phyloP scores from a whole-genome alignment of 2,888 invertebrate genomes.

The Blastobasis lacticolella region DNA sequence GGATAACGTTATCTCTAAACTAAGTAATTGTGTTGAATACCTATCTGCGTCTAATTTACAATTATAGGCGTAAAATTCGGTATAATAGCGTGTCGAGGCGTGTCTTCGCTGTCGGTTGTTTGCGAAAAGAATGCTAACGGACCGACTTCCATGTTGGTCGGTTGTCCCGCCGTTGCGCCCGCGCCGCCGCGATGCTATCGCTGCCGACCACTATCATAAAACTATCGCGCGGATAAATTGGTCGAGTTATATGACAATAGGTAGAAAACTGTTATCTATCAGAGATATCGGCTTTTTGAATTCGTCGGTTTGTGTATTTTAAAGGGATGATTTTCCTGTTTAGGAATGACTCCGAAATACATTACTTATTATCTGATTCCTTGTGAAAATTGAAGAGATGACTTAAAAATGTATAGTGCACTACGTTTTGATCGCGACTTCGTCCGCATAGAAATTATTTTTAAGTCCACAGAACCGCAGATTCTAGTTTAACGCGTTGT shows the following conservation, averaged over 20 bases:
- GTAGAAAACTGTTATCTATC: neutral
- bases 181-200: conserved; percentile 27
- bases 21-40: conserved; percentile 28
- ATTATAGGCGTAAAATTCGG: conserved; percentile 53
- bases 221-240: conserved; percentile 9
- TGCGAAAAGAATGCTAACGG: conserved; percentile 63
- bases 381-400: too few relatives aligned
- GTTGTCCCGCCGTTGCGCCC: conserved; percentile 19
- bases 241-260: conserved; percentile 6
- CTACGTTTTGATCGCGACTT: too few relatives aligned
- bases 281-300: too few relatives aligned
- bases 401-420: too few relatives aligned
- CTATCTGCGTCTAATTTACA: conserved; percentile 44
- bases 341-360: too few relatives aligned
- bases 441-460: too few relatives aligned
- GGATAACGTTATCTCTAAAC: conserved; percentile 26
- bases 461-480: too few relatives aligned
- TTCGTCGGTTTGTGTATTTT: too few relatives aligned
- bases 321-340: too few relatives aligned
- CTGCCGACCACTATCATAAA: conserved; percentile 28
- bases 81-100: conserved; percentile 42
- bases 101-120: conserved; percentile 35
- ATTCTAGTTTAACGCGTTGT: too few relatives aligned
- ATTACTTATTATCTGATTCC: too few relatives aligned
- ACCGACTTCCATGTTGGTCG: conserved; percentile 37